Conservation (phyloP, 37 sponge, comb jelly and placozoan species). For the Crambe crambe region DNA sequence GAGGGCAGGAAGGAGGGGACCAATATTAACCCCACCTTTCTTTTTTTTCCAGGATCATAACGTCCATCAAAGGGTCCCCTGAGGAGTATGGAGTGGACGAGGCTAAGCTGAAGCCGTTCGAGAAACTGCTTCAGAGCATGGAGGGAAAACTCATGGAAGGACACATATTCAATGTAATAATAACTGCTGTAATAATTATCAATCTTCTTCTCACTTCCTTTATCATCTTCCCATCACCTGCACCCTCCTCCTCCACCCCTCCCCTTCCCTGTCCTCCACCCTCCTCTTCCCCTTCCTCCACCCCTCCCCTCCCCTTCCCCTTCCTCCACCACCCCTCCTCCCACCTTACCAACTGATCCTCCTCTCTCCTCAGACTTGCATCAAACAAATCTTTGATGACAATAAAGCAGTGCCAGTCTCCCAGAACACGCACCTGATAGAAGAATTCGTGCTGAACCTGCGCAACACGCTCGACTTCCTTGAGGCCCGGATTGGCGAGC, state of each 20-base stretch:
- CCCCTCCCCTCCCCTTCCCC: too few species aligned
- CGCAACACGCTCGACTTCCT: constrained; percentile 30
- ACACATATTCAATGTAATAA: constrained; percentile 61
- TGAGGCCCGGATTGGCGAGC: constrained; percentile 63
- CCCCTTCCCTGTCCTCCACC: too few species aligned
- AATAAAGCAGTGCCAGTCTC: constrained; percentile 57
- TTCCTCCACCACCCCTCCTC: too few species aligned
- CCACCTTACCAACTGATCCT: too few species aligned
- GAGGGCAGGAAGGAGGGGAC: too few species aligned
- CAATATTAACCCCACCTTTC: too few species aligned
- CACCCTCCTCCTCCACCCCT: too few species aligned
- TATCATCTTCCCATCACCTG: too few species aligned
- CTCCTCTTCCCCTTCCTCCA: too few species aligned
- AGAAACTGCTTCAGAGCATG: constrained; percentile 81
- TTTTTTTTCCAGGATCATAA: constrained; percentile 58
- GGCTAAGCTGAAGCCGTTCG: constrained; percentile 82
- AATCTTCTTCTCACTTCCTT: too few species aligned
- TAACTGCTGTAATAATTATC: background rate
- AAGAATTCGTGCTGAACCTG: constrained; percentile 67
- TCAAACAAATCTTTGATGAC: constrained; percentile 83
- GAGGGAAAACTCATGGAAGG: constrained; percentile 96
- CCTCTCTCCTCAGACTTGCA: constrained; percentile 49
- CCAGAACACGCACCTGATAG: constrained; percentile 52
- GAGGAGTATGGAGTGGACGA: constrained; percentile 80
- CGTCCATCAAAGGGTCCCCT: constrained; percentile 76